Evolutionary conservation across 2,113 vertebrate species (phyloP).

Genomic region (Alligator sinensis): DNA sequence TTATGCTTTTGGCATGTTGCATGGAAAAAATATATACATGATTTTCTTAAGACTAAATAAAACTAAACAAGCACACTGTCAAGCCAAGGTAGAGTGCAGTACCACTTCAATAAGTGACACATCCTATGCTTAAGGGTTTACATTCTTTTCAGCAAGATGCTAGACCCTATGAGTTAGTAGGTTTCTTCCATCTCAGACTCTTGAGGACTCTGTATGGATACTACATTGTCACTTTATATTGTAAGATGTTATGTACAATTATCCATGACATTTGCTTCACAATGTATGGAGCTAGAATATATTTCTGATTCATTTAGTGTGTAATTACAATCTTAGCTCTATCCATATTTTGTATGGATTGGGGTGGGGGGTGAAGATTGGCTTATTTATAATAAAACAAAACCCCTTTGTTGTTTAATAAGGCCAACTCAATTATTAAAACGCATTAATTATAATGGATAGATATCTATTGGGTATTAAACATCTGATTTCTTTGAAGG

Average conservation of each 20-base stretch:
- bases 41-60: neutral
- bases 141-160: neutral
- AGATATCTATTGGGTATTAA: neutral
- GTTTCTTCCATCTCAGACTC: slow-evolving; percentile 7
- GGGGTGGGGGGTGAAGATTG: neutral
- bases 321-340: slow-evolving; percentile 36
- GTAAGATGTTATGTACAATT: slow-evolving; percentile 10
- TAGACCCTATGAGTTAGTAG: neutral
- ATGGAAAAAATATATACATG: neutral
- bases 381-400: neutral
- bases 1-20: neutral
- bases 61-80: neutral
- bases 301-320: neutral
- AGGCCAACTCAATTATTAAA: slow-evolving; percentile 53
- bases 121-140: slow-evolving; percentile 14
- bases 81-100: neutral
- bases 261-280: slow-evolving; percentile 12
- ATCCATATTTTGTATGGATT: neutral
- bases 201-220: neutral
- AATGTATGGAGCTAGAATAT: slow-evolving; percentile 31
- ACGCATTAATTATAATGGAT: neutral
- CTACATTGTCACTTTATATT: slow-evolving; percentile 29
- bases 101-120: neutral
- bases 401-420: neutral
- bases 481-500: neutral